phyloP scores from a whole-genome alignment of 2,113 vertebrate species.

The Ceyx cyanopectus region DNA sequence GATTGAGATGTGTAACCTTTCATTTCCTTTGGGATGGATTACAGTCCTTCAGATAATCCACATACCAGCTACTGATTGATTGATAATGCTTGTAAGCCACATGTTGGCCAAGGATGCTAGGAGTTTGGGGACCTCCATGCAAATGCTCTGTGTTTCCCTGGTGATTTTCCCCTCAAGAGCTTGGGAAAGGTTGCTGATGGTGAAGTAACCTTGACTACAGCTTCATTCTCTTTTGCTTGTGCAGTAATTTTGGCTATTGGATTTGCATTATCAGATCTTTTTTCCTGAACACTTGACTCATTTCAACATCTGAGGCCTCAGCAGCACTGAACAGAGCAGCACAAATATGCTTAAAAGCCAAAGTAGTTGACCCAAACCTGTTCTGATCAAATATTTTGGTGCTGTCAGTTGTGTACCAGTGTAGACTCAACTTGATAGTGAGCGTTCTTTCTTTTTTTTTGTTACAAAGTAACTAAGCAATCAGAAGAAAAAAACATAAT shows the following conservation, averaged over 20 bases:
- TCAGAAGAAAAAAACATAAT: not conserved
- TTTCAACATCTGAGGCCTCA: not conserved
- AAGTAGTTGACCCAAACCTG: not conserved
- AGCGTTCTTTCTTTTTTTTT: not conserved
- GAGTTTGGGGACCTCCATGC: not conserved
- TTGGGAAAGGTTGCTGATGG: not conserved
- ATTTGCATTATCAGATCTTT: not conserved
- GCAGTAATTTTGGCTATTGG: not conserved
- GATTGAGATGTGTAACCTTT: not conserved
- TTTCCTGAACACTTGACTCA: not conserved
- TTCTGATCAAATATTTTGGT: not conserved
- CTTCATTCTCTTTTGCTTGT: not conserved
- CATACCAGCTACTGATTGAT: too few species aligned
- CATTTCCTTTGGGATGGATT: not conserved
- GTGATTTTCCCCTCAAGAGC: not conserved
- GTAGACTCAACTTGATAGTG: not conserved
- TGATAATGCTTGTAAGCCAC: not conserved
- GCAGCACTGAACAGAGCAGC: not conserved
- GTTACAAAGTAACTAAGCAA: not conserved
- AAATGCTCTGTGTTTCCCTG: not conserved
- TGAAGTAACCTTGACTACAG: not conserved
- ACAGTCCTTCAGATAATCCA: not conserved
- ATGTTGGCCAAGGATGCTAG: not conserved
- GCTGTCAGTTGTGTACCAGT: not conserved
- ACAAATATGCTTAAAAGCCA: not conserved